Percentiles rank a stretch among this genome's conserved stretches.
Conservation (phyloP, 2,113 vertebrate species). For the Anarrhichthys ocellatus region DNA sequence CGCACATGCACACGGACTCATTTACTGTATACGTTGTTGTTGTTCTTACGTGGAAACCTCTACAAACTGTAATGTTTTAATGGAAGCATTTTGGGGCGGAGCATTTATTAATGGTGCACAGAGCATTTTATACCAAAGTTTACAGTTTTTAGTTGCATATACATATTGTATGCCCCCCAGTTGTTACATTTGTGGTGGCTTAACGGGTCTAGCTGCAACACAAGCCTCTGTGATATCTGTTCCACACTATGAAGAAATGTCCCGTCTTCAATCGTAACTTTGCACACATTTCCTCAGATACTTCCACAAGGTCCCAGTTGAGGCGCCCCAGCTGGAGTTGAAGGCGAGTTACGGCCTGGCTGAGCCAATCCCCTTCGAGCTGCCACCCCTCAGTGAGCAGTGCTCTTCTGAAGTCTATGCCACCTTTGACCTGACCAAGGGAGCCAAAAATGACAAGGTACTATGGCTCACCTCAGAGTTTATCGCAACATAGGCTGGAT, state of each 20-base stretch:
- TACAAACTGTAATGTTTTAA: neutral
- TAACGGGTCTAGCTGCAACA: neutral
- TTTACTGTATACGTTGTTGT: neutral
- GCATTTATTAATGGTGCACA: no score
- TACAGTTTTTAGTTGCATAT: neutral
- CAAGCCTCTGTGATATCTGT: neutral
- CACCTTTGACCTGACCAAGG: constrained; percentile 96
- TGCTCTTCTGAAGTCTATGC: constrained; percentile 91
- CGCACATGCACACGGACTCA: neutral
- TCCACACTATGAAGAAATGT: no score
- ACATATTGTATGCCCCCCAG: neutral
- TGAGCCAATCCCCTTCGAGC: constrained; percentile 91
- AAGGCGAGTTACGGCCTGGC: constrained; percentile 97
- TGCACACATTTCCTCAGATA: constrained; percentile 84
- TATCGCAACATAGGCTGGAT: neutral
- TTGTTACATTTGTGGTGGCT: neutral
- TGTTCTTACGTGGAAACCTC: neutral
- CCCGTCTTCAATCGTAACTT: neutral
- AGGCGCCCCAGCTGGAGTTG: constrained; percentile 93
- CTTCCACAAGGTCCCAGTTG: constrained; percentile 95
- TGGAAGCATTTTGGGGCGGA: neutral
- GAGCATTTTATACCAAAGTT: no score
- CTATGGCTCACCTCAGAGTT: neutral
- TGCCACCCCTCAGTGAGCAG: constrained; percentile 86
- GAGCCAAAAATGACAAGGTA: constrained; percentile 94